These are phyloP conservation scores for Antrozous pallidus DNA, from an alignment of 2,797 vertebrate species.

Conservation along the genomic window DNA sequence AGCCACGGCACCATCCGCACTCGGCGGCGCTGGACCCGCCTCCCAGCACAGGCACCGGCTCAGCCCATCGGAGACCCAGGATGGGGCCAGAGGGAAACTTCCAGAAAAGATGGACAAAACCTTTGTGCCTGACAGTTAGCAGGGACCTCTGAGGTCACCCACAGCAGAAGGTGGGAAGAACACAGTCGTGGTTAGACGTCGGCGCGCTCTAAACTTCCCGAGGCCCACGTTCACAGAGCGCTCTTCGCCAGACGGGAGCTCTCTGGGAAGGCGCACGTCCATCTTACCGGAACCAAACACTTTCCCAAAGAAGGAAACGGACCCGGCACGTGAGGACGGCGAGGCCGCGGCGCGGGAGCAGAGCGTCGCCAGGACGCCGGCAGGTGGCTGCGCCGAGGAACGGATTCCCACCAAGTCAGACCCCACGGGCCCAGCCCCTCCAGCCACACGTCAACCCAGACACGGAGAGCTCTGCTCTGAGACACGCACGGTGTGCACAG, in stretches of 20 bases:
- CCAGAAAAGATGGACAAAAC: not conserved
- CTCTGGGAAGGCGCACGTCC: not conserved
- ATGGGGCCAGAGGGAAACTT: too few relatives aligned
- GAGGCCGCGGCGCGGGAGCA: not conserved
- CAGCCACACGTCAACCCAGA: not conserved
- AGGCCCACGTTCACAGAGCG: not conserved
- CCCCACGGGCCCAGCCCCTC: too few relatives aligned
- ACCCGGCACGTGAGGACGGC: rapidly evolving
- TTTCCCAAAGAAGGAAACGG: not conserved
- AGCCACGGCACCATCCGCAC: too few relatives aligned
- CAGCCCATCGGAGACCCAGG: rapidly evolving
- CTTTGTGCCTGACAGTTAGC: not conserved
- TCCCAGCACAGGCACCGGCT: not conserved
- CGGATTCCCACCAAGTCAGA: not conserved
- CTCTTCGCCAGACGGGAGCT: not conserved
- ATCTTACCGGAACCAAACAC: not conserved
- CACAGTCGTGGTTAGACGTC: not conserved
- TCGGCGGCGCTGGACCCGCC: too few relatives aligned
- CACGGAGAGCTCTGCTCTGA: not conserved
- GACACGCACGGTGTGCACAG: rapidly evolving
- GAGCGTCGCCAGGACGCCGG: not conserved
- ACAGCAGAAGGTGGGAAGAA: not conserved
- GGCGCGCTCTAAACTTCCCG: too few relatives aligned
- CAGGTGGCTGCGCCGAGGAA: rapidly evolving
- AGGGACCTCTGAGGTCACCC: not conserved